Base-by-base conservation (phyloP, 2,888 invertebrate species). In the Amiota minor region DNA sequence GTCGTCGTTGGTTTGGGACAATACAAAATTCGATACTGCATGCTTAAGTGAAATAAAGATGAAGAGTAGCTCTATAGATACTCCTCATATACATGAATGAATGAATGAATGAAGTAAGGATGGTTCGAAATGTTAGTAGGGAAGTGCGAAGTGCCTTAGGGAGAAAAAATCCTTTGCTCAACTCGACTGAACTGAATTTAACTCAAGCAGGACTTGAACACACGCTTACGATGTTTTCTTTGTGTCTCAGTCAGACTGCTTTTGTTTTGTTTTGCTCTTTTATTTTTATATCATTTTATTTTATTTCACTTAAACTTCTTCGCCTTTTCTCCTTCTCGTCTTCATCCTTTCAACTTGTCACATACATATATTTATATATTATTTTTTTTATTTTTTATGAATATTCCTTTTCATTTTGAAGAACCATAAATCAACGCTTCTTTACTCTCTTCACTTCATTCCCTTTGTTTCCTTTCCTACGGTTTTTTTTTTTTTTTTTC, bases 381-480 rank as follows among this genome's bases (percentile, higher is more conserved):
- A 12, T 35, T 62, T 68, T 53, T 23, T 50, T 50, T 35, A 11
- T 68, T 68, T 62, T 68, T 68, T 68, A 68, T 68, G 67, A 68
- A 68, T 68, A 53, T 68, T 68, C 67, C 50, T 68, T 68, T 68
- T 68, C 18, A 68, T 68, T 68, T 68, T 68, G 50, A 50, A 49
- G 49, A 23, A 53, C 53, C 67, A 68, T 68, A 68, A 68, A 68
- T 68, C 67, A 68, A 46, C 50, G 65, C 65, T 8, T 35, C 35
- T 35, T 35, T 35, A 35, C 35, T 35, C 35, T 4, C 35, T 35
- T 35, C 35, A 65, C n/a, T 6, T n/a, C 59, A 59, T 59, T n/a
- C 9, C 18, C 45, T 67, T 50, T 67, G 20, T 49, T 46, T 67
- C 35, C 9, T 45, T 35, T 62, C 35, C 62, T 35, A 14, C 23